Evolutionary conservation across 2,113 vertebrate genomes (phyloP).

Genomic region (Pseudopipra pipra): DNA sequence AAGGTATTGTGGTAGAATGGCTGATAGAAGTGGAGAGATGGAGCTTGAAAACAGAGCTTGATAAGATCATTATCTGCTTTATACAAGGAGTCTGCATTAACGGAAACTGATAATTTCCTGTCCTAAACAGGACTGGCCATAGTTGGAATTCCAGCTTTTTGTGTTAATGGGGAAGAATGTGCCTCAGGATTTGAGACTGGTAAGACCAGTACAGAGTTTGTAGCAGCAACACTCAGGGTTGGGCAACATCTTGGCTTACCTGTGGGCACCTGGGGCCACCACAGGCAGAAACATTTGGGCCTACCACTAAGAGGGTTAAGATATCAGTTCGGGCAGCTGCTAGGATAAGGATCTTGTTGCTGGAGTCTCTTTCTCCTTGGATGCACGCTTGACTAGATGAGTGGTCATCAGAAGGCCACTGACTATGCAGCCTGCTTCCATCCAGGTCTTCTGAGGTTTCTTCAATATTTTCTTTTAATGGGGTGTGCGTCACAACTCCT

Average conservation of each 20-base stretch:
- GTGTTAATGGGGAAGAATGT: neutral
- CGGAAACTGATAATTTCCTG: neutral
- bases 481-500: neutral
- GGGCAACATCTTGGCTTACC: neutral
- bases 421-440: neutral
- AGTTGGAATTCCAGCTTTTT: neutral
- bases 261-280: neutral
- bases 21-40: neutral
- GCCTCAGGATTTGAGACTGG: neutral
- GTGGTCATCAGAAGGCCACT: neutral
- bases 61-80: neutral
- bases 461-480: neutral
- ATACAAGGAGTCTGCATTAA: neutral
- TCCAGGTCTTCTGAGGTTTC: neutral
- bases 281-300: neutral
- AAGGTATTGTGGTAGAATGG: rapidly evolving
- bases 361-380: neutral
- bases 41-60: neutral
- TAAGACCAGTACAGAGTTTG: neutral
- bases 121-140: neutral
- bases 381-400: neutral
- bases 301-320: neutral
- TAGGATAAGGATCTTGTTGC: neutral
- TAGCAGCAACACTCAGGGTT: neutral
- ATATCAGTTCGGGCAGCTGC: neutral